Base-by-base conservation (phyloP, 2,797 vertebrate genomes). In the Gallinago nigripennis region DNA sequence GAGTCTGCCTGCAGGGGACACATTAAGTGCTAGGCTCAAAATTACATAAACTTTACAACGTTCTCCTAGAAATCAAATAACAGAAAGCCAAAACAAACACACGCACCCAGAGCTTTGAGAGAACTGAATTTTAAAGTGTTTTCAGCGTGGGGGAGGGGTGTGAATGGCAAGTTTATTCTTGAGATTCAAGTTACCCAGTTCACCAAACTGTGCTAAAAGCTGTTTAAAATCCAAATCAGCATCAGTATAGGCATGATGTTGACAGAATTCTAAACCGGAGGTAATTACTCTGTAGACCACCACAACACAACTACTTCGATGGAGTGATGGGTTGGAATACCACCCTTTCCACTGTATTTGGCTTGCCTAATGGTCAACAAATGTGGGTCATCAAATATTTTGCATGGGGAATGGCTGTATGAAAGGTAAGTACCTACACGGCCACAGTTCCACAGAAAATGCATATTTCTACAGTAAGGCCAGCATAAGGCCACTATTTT, bases 1-100 rank as follows among this genome's bases (percentile, higher is more conserved):
- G 91, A 96, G 92, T 64, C 92, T 98, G 96, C 97, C 97, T 98
- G 95, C 90, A 96, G 97, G 97, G 97, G 94, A 97, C 96, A 97
- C 85, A 95, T 97, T 97, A 98, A 98, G 94, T 95, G 77, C 91
- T 82, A 96, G 93, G 82, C 77, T 95, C 80, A 91, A 93, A 94
- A 97, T 97, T 97, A 95, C 93, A 96, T 88, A 96, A 97, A 95
- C 90, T 96, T 95, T 92, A 94, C 92, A 96, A 87, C 21, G 7
- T 95, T 97, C 73, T 81, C 43, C 71, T 94, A 61, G 89, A 97
- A 97, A 97, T 91, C 96, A 97, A 97, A 96, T 91, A 96, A 77
- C 73, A 91, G 82, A 89, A 94, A 94, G 57, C 53, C 92, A 95
- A 97, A 96, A 95, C 78, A 97, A 97, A 96, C 66, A 90, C 25